Conservation (phyloP, 1,140 invertebrate species). For the Xylocopa sonorina region DNA sequence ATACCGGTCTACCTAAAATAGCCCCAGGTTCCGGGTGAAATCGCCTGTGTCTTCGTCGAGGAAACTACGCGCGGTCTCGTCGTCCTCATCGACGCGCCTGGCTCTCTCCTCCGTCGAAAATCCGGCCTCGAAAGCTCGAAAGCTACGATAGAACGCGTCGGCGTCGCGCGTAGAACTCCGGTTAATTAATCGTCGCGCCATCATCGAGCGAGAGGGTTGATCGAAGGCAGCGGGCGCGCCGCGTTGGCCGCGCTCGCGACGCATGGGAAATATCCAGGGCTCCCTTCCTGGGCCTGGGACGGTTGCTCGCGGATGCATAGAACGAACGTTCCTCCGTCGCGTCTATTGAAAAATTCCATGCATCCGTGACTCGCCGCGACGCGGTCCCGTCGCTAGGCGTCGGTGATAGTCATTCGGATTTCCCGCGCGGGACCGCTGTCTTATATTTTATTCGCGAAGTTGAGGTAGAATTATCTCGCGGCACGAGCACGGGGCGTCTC, state of each 20-base stretch:
- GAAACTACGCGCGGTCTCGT: not conserved
- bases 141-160: not conserved
- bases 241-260: not conserved
- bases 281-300: not conserved
- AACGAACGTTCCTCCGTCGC: constrained; percentile 11
- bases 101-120: not conserved
- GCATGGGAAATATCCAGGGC: constrained; percentile 47
- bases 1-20: constrained; percentile 31
- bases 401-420: constrained; percentile 1
- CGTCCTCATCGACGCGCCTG: not conserved
- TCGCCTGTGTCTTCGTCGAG: not conserved
- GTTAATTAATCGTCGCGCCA: not conserved
- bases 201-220: not conserved
- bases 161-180: not conserved
- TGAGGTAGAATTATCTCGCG: constrained; percentile 5
- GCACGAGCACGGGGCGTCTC: not conserved
- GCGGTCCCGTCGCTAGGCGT: not conserved
- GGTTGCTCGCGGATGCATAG: constrained; percentile 20
- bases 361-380: constrained; percentile 35
- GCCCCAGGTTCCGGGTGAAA: not conserved
- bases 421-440: not conserved
- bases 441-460: constrained; percentile 29
- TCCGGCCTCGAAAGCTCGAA: not conserved
- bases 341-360: constrained; percentile 58
- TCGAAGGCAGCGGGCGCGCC: not conserved